A percentile compares a stretch with the other conserved stretches of the same genome.
Evolutionary conservation across 2,888 invertebrate species (phyloP).

Genomic region (Dichetophora obliterata): DNA sequence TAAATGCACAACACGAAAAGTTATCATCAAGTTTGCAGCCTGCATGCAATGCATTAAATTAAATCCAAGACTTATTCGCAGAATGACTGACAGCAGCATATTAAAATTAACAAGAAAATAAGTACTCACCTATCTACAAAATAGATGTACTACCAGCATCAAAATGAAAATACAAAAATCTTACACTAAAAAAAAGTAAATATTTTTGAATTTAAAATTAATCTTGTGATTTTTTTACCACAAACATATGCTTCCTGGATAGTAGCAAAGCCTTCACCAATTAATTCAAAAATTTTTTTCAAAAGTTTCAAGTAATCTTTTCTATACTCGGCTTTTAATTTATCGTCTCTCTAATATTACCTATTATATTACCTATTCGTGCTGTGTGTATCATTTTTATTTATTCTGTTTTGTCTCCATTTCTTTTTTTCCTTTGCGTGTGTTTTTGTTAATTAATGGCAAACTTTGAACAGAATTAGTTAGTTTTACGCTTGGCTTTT

Average conservation of each 20-base stretch:
- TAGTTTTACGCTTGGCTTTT: neutral
- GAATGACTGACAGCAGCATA: neutral
- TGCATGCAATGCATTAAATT: neutral
- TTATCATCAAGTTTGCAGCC: neutral
- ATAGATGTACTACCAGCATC: no score
- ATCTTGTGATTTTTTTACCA: no score
- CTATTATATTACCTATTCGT: no score
- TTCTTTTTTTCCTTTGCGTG: neutral
- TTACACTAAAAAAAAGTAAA: no score
- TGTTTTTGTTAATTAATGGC: neutral
- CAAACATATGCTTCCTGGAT: no score
- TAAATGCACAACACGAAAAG: slow-evolving; percentile 6
- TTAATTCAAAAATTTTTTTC: no score
- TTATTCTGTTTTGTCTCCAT: neutral
- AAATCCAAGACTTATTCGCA: neutral
- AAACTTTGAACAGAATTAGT: neutral
- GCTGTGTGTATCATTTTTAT: neutral
- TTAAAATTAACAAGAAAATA: neutral
- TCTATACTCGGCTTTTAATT: no score
- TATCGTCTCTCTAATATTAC: no score
- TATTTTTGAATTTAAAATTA: no score
- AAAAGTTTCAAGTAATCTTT: no score
- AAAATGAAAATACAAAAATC: no score
- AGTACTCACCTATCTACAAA: neutral
- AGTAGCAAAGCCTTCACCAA: no score